A percentile compares a stretch with the other conserved stretches of the same genome.
Evolutionary conservation across 2,113 vertebrate genomes (phyloP).

Genomic region (Nematolebias whitei): DNA sequence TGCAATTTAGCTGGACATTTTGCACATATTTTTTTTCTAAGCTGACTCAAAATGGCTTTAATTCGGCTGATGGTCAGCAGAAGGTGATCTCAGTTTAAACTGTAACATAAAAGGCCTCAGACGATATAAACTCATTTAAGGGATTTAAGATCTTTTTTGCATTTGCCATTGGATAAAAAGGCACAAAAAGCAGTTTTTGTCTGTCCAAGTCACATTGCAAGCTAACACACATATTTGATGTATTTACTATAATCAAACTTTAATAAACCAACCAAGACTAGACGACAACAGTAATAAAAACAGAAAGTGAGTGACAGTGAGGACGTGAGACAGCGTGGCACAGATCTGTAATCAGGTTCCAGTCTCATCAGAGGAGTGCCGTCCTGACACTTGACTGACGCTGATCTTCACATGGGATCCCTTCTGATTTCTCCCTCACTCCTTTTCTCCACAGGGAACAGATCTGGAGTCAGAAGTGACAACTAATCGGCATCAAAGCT

Average conservation of each 20-base stretch:
- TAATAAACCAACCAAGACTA: slow-evolving; percentile 15
- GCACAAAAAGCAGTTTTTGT: too few relatives aligned
- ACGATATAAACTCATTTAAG: too few relatives aligned
- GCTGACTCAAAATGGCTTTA: too few relatives aligned
- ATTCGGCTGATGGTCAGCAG: too few relatives aligned
- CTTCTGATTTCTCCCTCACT: slow-evolving; percentile 38
- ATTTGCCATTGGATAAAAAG: too few relatives aligned
- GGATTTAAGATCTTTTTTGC: not conserved
- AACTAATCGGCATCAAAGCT: slow-evolving; percentile 37
- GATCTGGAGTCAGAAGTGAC: slow-evolving; percentile 43
- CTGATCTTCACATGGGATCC: slow-evolving; percentile 26
- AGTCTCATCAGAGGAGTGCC: slow-evolving; percentile 41
- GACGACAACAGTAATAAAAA: slow-evolving; percentile 33
- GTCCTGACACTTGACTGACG: slow-evolving; percentile 51
- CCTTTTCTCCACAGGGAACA: slow-evolving; percentile 53
- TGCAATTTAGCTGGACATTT: too few relatives aligned
- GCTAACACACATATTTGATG: slow-evolving; percentile 24
- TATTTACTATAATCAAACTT: slow-evolving; percentile 28
- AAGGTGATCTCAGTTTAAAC: too few relatives aligned
- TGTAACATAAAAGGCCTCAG: too few relatives aligned
- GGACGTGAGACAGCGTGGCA: not conserved
- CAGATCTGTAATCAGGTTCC: slow-evolving; percentile 25
- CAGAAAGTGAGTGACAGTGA: not conserved
- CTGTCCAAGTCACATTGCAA: too few relatives aligned
- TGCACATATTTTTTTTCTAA: too few relatives aligned